Percentiles rank a stretch among this genome's conserved stretches.
These are phyloP conservation scores for Calidris pugnax DNA, from an alignment of 2,113 vertebrate species.

Conservation along the genomic window DNA sequence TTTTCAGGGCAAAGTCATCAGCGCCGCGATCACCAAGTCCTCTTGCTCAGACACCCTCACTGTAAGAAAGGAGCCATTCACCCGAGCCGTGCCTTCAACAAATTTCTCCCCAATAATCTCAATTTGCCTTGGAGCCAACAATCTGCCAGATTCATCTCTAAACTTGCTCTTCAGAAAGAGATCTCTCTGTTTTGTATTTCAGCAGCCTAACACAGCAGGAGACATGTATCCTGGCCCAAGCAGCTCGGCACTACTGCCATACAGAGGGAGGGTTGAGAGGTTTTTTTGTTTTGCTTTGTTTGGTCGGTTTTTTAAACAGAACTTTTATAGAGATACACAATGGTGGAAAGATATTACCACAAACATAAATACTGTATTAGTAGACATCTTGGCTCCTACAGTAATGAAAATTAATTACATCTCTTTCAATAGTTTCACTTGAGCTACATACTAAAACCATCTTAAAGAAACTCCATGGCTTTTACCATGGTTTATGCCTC, in stretches of 20 bases:
- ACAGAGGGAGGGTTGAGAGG: background rate
- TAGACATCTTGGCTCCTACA: conserved; percentile 23
- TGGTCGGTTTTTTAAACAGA: background rate
- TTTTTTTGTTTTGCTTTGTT: conserved; percentile 24
- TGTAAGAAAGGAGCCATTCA: conserved; percentile 18
- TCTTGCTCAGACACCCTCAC: background rate
- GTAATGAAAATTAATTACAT: conserved; percentile 39
- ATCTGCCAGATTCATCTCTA: conserved; percentile 38
- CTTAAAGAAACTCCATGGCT: background rate
- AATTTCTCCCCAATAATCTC: background rate
- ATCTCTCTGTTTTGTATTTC: background rate
- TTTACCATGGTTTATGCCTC: background rate
- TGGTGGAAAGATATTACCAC: conserved; percentile 1
- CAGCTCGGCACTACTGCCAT: background rate
- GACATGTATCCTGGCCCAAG: background rate
- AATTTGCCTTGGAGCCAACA: conserved; percentile 29
- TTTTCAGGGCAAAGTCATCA: conserved; percentile 32
- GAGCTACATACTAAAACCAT: background rate
- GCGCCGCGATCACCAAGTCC: background rate
- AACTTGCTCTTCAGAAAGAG: conserved; percentile 9
- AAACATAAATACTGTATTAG: conserved; percentile 42
- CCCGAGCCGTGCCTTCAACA: background rate
- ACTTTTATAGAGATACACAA: conserved; percentile 35
- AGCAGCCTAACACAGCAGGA: conserved; percentile 15
- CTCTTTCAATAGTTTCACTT: conserved; percentile 6